These are phyloP conservation scores for Notodonta ziczac DNA, from an alignment of 2,888 invertebrate species.

Conservation along the genomic window DNA sequence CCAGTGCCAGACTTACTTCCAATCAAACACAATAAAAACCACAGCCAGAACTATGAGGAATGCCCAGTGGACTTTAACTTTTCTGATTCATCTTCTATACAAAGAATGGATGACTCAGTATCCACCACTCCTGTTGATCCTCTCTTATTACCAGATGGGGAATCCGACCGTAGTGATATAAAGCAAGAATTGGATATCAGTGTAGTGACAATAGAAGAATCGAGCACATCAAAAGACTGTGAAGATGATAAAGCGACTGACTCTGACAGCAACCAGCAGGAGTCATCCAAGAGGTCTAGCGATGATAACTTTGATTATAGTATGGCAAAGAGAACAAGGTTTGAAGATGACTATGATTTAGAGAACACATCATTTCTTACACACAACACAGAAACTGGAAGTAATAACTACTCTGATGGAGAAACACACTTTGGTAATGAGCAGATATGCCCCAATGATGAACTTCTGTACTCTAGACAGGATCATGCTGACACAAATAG, in stretches of 20 bases:
- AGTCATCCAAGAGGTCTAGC: slow-evolving; percentile 69
- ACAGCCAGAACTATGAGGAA: slow-evolving; percentile 72
- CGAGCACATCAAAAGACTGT: slow-evolving; percentile 60
- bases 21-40: slow-evolving; percentile 66
- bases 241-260: slow-evolving; percentile 63
- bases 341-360: slow-evolving; percentile 64
- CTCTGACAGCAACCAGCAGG: slow-evolving; percentile 55
- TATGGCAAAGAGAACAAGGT: slow-evolving; percentile 68
- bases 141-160: slow-evolving; percentile 70
- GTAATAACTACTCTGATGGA: slow-evolving; percentile 61
- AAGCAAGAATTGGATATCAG: slow-evolving; percentile 72
- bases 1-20: slow-evolving; percentile 79
- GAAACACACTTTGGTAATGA: slow-evolving; percentile 63
- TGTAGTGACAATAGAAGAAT: slow-evolving; percentile 74
- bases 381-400: slow-evolving; percentile 39
- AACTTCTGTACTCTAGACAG: slow-evolving; percentile 58
- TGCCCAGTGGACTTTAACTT: slow-evolving; percentile 76
- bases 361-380: slow-evolving; percentile 51
- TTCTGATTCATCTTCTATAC: slow-evolving; percentile 70
- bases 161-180: slow-evolving; percentile 64
- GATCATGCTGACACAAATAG: slow-evolving; percentile 70
- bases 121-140: slow-evolving; percentile 77
- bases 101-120: slow-evolving; percentile 72
- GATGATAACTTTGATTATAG: slow-evolving; percentile 62
- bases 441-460: slow-evolving; percentile 60